Conservation (phyloP, 37 sponge, comb jelly and placozoan genomes). For the Ianthella basta region DNA sequence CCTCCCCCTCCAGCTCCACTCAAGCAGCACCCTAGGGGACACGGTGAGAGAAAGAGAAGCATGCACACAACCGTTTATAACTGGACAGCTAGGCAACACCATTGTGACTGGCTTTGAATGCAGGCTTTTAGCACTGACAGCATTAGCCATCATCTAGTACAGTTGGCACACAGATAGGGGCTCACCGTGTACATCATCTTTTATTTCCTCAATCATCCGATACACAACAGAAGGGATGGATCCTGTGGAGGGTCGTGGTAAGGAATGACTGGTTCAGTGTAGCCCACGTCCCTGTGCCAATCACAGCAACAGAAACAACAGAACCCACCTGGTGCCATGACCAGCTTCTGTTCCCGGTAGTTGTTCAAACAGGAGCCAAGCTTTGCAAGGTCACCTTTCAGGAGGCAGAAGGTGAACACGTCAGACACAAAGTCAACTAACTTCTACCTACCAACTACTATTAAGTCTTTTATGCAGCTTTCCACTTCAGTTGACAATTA, state of each 20-base stretch:
- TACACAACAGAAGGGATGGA: constrained; percentile 30
- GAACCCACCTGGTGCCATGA: constrained; percentile 92
- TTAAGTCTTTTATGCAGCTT: neutral
- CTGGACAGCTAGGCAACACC: too few species aligned
- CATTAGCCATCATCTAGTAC: neutral
- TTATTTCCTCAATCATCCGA: constrained; percentile 27
- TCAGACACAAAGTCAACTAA: too few species aligned
- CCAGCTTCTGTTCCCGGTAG: constrained; percentile 65
- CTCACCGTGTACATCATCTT: constrained; percentile 33
- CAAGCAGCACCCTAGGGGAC: constrained; percentile 56
- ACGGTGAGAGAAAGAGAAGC: neutral
- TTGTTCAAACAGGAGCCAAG: constrained; percentile 59
- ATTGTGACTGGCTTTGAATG: too few species aligned
- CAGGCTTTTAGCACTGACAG: too few species aligned
- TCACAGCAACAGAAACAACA: too few species aligned
- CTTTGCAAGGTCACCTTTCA: constrained; percentile 65
- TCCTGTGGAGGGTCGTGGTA: neutral
- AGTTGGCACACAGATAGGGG: neutral
- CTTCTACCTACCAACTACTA: neutral
- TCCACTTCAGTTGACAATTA: neutral
- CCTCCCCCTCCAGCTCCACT: constrained; percentile 91
- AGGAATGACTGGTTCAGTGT: neutral
- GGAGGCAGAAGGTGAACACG: neutral
- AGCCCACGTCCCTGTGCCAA: neutral
- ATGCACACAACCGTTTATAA: neutral